Percentiles rank a stretch among this genome's conserved stretches.
Conservation (phyloP, 1,140 invertebrate species). For the Meloidogyne hapla region DNA sequence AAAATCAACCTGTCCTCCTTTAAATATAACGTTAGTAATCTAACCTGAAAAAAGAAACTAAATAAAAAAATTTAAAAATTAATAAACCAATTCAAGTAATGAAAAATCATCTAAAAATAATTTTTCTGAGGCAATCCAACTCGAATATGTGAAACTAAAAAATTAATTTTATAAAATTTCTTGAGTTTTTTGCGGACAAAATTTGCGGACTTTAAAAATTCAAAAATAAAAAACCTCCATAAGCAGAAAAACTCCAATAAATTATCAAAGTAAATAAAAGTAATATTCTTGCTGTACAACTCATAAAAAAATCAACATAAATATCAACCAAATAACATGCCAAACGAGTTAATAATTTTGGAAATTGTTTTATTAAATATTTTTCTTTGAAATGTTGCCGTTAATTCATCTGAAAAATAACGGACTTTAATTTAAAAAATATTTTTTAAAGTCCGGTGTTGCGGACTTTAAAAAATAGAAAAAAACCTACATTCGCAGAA, state of each 20-base stretch:
- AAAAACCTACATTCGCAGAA: too few species aligned
- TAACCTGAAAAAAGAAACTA: slow-evolving; percentile 15
- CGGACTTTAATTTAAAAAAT: too few species aligned
- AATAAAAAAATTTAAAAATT: not conserved
- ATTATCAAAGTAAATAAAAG: slow-evolving; percentile 46
- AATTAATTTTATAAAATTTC: slow-evolving; percentile 18
- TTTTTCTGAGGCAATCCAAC: slow-evolving; percentile 62
- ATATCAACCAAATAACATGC: slow-evolving; percentile 41
- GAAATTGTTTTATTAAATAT: slow-evolving; percentile 5
- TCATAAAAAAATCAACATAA: slow-evolving; percentile 59
- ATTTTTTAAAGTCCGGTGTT: too few species aligned
- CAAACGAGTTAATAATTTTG: slow-evolving; percentile 24
- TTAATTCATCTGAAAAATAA: too few species aligned
- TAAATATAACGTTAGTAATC: slow-evolving; percentile 62
- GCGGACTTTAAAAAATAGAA: too few species aligned
- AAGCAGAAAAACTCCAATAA: slow-evolving; percentile 58
- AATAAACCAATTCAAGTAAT: slow-evolving; percentile 55
- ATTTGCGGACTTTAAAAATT: not conserved
- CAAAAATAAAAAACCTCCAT: slow-evolving; percentile 44
- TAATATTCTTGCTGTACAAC: slow-evolving; percentile 42
- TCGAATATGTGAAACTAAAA: slow-evolving; percentile 33
- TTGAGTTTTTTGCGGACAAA: too few species aligned
- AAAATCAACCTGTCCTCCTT: slow-evolving; percentile 60
- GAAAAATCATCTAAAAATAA: slow-evolving; percentile 63
- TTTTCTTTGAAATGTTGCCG: not conserved